Evolutionary conservation across 2,797 vertebrate genomes (phyloP).

Genomic region (Esox masquinongy): DNA sequence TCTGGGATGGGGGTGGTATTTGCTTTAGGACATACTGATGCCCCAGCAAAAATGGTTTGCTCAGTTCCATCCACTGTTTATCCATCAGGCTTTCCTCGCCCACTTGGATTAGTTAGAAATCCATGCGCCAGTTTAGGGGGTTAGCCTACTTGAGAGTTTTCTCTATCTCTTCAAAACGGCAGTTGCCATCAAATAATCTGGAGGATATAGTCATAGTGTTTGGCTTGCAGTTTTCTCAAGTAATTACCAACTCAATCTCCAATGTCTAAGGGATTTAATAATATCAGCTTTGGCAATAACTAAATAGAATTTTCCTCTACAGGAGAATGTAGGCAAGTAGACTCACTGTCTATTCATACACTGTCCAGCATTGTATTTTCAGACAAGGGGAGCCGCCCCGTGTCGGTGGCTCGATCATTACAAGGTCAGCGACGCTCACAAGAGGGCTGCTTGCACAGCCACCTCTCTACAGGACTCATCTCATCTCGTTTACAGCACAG

Average conservation of each 20-base stretch:
- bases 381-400: constrained; percentile 49
- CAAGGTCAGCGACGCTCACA: constrained; percentile 68
- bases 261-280: constrained; percentile 64
- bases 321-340: constrained; percentile 39
- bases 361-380: constrained; percentile 51
- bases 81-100: constrained; percentile 50
- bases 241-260: constrained; percentile 69
- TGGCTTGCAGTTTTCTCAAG: constrained; percentile 64
- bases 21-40: constrained; percentile 51
- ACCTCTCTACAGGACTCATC: constrained; percentile 69
- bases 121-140: constrained; percentile 51
- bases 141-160: constrained; percentile 60
- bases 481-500: constrained; percentile 76
- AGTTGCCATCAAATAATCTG: constrained; percentile 51
- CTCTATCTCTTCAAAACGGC: constrained; percentile 54
- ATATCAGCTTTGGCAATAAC: constrained; percentile 61
- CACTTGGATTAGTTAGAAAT: constrained; percentile 59
- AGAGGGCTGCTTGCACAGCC: constrained; percentile 59
- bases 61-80: constrained; percentile 57
- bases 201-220: constrained; percentile 53
- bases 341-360: constrained; percentile 40
- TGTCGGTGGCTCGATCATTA: constrained; percentile 60
- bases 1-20: constrained; percentile 45
- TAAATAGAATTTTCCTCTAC: constrained; percentile 56
- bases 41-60: constrained; percentile 63